Base-by-base conservation (phyloP, 2,113 vertebrate species). In the Nothocercus julius region DNA sequence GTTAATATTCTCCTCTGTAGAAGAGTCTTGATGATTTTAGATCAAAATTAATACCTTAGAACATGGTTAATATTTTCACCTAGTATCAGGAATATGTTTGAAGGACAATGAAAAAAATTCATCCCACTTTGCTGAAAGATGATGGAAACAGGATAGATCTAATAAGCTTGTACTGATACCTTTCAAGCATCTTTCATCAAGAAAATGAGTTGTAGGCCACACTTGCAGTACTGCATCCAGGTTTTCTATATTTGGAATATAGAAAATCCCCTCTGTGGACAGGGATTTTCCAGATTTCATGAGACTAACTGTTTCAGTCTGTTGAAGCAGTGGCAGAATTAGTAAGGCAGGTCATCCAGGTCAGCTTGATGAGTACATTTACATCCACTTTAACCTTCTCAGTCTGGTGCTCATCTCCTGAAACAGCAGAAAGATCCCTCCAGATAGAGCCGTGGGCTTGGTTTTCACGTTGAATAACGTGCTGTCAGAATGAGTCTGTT, bases 401-500 rank as follows among this genome's bases (percentile, higher is more conserved):
- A 90, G 44, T 59, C 27, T 73, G 49, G 36, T 84, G 34, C 27
- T 66, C 4, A 66, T 69, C 87, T 85, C 74, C 53, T 45, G 22
- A 76, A 91, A 73, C 47, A 76, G 38, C 61, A 89, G 62, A 80
- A 90, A 66, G 59, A 28, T 67, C 28, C 36, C 45, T 70, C 20
- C 45, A 85, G 49, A 67, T 3, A 89, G n/a, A 84, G 77, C 61
- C 64, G 68, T 70, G 49, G 78, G 68, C 34, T 82, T 77, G 30
- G 56, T 85, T 96, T 91, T 82, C 74, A 62, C 89, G 70, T 17
- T 92, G 91, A 92, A 70, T 89, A 94, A 68, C 54, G 51, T 27
- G 59, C 77, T 94, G 89, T 89, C 92, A 90, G 67, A 81, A 93
- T 74, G 11, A 82, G 92, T 94, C 58, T 80, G 62, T 74, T 72